Base-by-base conservation (phyloP, 92 coral and sea anemone genomes). In the Bergia puertoricense region DNA sequence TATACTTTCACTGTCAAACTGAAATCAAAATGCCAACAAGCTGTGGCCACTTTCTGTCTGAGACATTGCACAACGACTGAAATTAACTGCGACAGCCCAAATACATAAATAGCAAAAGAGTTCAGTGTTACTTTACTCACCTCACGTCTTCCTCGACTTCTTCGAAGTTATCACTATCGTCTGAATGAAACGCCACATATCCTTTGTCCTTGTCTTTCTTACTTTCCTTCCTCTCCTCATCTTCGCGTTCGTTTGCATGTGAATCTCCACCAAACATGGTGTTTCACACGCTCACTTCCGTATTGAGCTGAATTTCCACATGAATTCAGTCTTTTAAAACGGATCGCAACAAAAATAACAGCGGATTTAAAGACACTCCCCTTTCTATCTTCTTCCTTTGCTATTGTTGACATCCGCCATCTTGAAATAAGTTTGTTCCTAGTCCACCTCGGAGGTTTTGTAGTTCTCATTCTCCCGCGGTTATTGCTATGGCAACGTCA, bases 151-250 rank as follows among this genome's bases (percentile, higher is more conserved):
- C 98, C 11, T 90, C 94, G 15, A 90, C 98, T 62, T 96, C 99
- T 81, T 92, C 96, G 11, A 88, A 82, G 8, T 89, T 95, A 6
- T 91, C 96, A 72, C 98, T 94, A 42, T 95, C 99, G 80, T 97
- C 99, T 2, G 98, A 94, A 67, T 93, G 96, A 85, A 97, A 97
- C 0, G 99, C 99, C 14, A 92, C 91, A 74, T 97, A 97, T 0
- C 98, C 99, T 77, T 95, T 97, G 50, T 97, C 99, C 74, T 91
- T 95, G 30, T 95, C 98, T 81, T 94, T 97, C 77, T 95, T 97
- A 74, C 90, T 91, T 57, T 97, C 98, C 74, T 92, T 97, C 59
- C 96, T 88, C 15, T 97, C 97, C 46, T 95, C 96, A 43, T 97
- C 99, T 85, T 97, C 99, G 67, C 94, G 94, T 57, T 97, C 99